Conservation (phyloP, 2,113 vertebrate genomes). For the Oncorhynchus keta region DNA sequence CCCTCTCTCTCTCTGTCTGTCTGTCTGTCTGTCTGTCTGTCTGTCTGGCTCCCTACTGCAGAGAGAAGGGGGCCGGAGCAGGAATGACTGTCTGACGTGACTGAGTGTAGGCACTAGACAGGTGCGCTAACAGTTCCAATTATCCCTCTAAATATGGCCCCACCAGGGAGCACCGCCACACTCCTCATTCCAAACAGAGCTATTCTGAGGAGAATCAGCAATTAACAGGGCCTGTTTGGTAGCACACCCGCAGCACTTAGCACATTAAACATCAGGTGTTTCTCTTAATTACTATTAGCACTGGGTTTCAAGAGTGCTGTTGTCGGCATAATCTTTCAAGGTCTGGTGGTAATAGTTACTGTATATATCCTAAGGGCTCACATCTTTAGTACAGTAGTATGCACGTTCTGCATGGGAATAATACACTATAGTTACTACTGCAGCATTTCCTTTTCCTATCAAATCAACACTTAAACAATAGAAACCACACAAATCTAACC, state of each 20-base stretch:
- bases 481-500: background rate
- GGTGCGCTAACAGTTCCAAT: conserved; percentile 42
- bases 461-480: background rate
- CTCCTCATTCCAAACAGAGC: conserved; percentile 27
- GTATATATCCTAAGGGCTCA: background rate
- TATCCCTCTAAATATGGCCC: conserved; percentile 31
- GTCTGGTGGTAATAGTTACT: background rate
- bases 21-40: too few species aligned
- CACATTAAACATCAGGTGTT: conserved; percentile 63
- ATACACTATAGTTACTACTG: background rate
- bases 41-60: background rate
- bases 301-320: conserved; percentile 28
- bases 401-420: background rate
- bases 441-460: background rate
- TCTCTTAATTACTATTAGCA: conserved; percentile 57
- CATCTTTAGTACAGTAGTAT: background rate
- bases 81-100: background rate
- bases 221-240: conserved; percentile 57
- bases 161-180: conserved; percentile 38
- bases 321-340: conserved; percentile 31
- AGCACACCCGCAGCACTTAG: conserved; percentile 57
- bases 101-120: conserved; percentile 19
- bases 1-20: too few species aligned
- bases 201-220: conserved; percentile 48
- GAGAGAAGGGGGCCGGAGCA: background rate